Evolutionary conservation across 2,797 vertebrate genomes (phyloP), one percentile per base, ranked within the genome.

Genomic region (Antennarius maculatus): DNA sequence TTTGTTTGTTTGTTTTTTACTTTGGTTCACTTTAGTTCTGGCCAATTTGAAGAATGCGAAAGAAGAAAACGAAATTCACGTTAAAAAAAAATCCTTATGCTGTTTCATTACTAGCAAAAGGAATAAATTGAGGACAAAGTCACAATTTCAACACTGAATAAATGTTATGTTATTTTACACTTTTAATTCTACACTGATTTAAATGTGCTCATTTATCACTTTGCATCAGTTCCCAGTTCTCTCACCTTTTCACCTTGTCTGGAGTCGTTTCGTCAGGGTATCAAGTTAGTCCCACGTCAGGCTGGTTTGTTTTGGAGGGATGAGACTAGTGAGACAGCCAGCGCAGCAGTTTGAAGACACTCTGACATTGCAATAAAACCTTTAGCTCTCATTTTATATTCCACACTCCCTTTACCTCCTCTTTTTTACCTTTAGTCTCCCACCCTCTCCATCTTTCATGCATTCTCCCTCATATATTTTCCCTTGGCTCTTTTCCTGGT

Each of bases 301-400:
- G 69, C 67, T 0, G 6, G 39, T 80, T 83, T 81, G 69, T 83
- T 86, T 84, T 17, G 55, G 61, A 55, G 43, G 60, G 63, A 79
- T 71, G 74, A 84, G 76, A 67, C 68, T 64, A 56, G 77, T 79
- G 77, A 79, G 78, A 79, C 69, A 83, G 76, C 80, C 65, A 45
- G 55, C 64, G 46, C 84, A 84, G 86, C 83, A 82, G 41, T 86
- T 88, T 88, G 43, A 66, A 82, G 55, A 69, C 53, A 37, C 66
- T 23, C 42, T 86, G 86, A 88, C 83, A 80, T 77, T 83, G 88
- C 56, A 69, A 31, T 62, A 34, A 57, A 45, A 46, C 61, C 9
- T 39, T 46, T 66, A 59, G 27, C 23, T 63, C 49, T 51, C 52
- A 18, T 52, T 67, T 50, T 54, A 59, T 54, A 37, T 56, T 59